Evolutionary conservation across 2,888 invertebrate genomes (phyloP), one percentile per base, ranked within the genome.

Genomic region (Lacanobia oleracea): DNA sequence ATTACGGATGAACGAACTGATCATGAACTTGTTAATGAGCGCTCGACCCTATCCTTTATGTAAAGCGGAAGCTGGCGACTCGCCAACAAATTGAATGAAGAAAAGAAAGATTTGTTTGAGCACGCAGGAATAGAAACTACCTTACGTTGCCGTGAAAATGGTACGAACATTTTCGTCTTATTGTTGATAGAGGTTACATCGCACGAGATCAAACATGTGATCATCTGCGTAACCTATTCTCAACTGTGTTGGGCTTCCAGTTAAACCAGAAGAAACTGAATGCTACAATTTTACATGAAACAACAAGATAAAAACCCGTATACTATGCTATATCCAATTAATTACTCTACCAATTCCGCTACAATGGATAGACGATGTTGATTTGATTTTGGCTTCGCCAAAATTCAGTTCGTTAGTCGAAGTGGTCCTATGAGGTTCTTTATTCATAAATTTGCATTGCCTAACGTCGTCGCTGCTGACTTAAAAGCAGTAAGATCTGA

Each of bases 21-120:
- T 73, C 60, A 18, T 82, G 79, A 69, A 82, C 79, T 82, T 73
- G 66, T 53, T 80, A 82, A 78, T 82, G 60, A 82, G 56, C 27
- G 43, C 33, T 53, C 43, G 60, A 79, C 33, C 48, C 63, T 68
- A 64, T 64, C 57, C 43, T 60, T 18, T 56, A 71, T 33, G 54
- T 67, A 56, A 61, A 51, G 5, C 71, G 72, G 72, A 72, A 64
- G 2, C 60, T 82, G 79, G 79, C 63, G 14, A 40, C 14, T 51
- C 3, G 67, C 68, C 79, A 80, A 63, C 48, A 50, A 63, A 81
- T 81, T 48, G 37, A 62, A 54, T 81, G 48, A 59, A 45, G 68
- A 51, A 64, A 66, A 37, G 7, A 64, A 70, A 33, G 53, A 53
- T 68, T 62, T 67, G 27, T 48, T 27, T n/a, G n/a, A 50, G 16